Evolutionary conservation across 1,140 invertebrate species (phyloP).

Genomic region (Paracyclopina nana): DNA sequence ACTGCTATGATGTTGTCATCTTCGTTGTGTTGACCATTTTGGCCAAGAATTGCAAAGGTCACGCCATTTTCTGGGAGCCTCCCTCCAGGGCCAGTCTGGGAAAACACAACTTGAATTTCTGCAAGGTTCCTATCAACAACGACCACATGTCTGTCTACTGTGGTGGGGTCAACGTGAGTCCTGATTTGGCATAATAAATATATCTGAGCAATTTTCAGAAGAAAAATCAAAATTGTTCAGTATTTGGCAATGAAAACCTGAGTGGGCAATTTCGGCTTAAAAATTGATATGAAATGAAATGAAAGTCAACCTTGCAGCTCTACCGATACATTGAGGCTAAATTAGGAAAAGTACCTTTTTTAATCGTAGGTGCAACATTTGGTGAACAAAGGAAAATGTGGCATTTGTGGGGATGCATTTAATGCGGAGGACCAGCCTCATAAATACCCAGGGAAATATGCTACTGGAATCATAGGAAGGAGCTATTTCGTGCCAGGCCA

Average conservation of each 20-base stretch:
- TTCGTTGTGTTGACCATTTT: neutral
- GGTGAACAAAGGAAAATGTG: conserved; percentile 5
- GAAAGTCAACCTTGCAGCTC: too few species aligned
- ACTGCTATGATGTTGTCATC: neutral
- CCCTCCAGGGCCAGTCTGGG: conserved; percentile 4
- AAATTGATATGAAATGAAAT: too few species aligned
- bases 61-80: conserved; percentile 5
- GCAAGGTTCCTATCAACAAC: conserved; percentile 3
- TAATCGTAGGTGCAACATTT: neutral
- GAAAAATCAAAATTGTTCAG: too few species aligned
- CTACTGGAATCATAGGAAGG: conserved; percentile 11
- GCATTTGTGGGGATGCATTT: conserved; percentile 12
- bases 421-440: neutral
- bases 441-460: conserved; percentile 3
- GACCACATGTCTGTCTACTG: conserved; percentile 14
- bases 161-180: neutral
- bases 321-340: too few species aligned
- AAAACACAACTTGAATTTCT: conserved; percentile 5
- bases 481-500: conserved; percentile 10
- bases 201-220: too few species aligned
- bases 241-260: too few species aligned
- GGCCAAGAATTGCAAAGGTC: neutral
- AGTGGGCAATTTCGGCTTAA: too few species aligned
- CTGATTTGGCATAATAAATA: neutral
- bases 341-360: too few species aligned